Base-by-base conservation (phyloP, 2,888 invertebrate genomes). In the Candidula unifasciata region DNA sequence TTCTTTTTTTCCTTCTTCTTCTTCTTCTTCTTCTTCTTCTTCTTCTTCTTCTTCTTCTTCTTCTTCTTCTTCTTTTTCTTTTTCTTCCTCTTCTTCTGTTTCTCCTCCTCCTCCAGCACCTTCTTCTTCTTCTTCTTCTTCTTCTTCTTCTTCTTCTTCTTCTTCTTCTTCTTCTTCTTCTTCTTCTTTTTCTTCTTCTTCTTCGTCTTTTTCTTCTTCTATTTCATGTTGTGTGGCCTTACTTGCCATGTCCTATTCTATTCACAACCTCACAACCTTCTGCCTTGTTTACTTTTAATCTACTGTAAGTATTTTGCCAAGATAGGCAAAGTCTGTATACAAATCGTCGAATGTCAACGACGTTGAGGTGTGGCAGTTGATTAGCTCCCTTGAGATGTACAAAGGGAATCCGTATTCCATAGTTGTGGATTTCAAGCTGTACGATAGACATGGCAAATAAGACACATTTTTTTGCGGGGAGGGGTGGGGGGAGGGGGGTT, bases 91-190 rank as follows among this genome's bases (percentile, higher is more conserved):
- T 54, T 18, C 18, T 54, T 18, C 33, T 52, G 18, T 44, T 74
- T 33, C 33, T 10, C 30, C 33, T 24, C 10, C 33, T 69, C 69
- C 33, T n/a, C n/a, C n/a, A n/a, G n/a, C n/a, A n/a, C n/a, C n/a
- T n/a, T 16, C 54, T 44, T 35, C 66, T 30, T 54, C 76, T 73
- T 80, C 79, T 33, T 80, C 66, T 44, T 76, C 64, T 35, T 52
- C 76, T 52, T 37, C 74, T 80, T 68, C 60, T 57, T 54, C 35
- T 57, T 73, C 27, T 27, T n/a, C n/a, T n/a, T n/a, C n/a, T n/a
- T n/a, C n/a, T n/a, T 18, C 60, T 79, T 69, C 35, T 30, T 30
- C 8, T 6, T 37, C n/a, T 73, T 37, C n/a, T 73, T 73, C n/a
- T 73, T 37, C 33, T 73, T 10, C 33, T n/a, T n/a, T n/a, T n/a